A percentile compares a stretch with the other conserved stretches of the same genome.
phyloP scores from a whole-genome alignment of 1,140 invertebrate genomes.

The Druon quercuslanigerum region DNA sequence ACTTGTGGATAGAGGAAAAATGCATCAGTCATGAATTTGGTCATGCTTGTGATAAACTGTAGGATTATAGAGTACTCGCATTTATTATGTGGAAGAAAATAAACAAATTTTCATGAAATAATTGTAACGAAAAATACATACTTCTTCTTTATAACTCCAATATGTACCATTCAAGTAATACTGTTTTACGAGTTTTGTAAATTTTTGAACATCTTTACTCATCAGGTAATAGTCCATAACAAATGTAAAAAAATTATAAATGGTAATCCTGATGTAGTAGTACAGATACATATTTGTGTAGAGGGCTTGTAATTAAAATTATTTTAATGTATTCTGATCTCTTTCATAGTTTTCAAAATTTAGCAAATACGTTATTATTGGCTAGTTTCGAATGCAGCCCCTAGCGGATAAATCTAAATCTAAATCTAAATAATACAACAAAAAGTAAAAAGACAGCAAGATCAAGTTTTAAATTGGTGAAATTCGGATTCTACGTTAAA shows the following conservation, averaged over 20 bases:
- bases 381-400: no score
- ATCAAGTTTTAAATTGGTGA: no score
- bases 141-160: constrained; percentile 32
- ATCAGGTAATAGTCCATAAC: background rate
- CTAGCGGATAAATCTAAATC: no score
- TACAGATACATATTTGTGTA: background rate
- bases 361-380: no score
- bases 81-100: constrained; percentile 1
- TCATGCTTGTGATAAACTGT: constrained; percentile 34
- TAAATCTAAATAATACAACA: no score
- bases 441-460: no score
- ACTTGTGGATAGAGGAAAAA: constrained; percentile 38
- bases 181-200: constrained; percentile 15
- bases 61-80: no score
- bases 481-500: no score
- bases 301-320: background rate
- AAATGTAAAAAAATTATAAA: constrained; percentile 19
- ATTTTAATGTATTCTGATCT: no score
- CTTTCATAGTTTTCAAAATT: no score
- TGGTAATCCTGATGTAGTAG: background rate
- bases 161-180: constrained; percentile 43
- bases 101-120: constrained; percentile 23
- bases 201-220: background rate
- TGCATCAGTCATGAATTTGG: constrained; percentile 36
- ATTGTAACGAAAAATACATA: constrained; percentile 31